These are phyloP conservation scores for Argentina silus DNA, from an alignment of 2,797 vertebrate species.

Conservation along the genomic window DNA sequence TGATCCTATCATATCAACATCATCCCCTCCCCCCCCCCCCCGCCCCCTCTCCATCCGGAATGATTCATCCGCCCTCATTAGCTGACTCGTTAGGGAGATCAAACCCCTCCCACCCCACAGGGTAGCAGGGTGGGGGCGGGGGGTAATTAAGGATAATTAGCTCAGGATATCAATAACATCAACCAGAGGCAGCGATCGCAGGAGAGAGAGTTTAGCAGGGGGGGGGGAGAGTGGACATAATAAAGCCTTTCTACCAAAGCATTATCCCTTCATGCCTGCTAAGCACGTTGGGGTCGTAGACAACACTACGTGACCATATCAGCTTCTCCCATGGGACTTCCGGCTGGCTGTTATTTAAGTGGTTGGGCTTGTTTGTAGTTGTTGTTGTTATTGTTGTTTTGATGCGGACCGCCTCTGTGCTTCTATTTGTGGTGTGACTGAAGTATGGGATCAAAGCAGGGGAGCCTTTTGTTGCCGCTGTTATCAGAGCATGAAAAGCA, in stretches of 20 bases:
- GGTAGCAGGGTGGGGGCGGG: not conserved
- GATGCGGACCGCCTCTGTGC: not conserved
- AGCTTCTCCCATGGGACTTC: not conserved
- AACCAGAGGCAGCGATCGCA: conserved; percentile 27
- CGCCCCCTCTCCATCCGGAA: conserved; percentile 1
- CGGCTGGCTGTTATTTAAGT: not conserved
- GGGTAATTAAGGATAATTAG: conserved; percentile 63
- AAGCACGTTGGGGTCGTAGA: conserved; percentile 29
- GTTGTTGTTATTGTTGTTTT: not conserved
- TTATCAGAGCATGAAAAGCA: conserved; percentile 10
- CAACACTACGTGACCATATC: not conserved
- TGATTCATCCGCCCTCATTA: conserved; percentile 49
- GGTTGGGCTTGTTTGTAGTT: not conserved
- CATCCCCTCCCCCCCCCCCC: not conserved
- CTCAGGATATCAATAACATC: conserved; percentile 51
- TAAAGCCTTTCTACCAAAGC: conserved; percentile 10
- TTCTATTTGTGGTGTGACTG: conserved; percentile 8
- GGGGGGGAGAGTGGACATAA: not conserved
- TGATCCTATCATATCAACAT: not conserved
- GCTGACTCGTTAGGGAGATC: conserved; percentile 26
- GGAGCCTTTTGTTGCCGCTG: not conserved
- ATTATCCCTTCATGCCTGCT: not conserved
- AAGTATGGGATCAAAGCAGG: conserved; percentile 10
- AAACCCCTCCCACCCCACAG: conserved; percentile 28
- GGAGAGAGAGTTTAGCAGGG: conserved; percentile 44